Conservation (phyloP, 2,888 invertebrate species). For the Automeris io region DNA sequence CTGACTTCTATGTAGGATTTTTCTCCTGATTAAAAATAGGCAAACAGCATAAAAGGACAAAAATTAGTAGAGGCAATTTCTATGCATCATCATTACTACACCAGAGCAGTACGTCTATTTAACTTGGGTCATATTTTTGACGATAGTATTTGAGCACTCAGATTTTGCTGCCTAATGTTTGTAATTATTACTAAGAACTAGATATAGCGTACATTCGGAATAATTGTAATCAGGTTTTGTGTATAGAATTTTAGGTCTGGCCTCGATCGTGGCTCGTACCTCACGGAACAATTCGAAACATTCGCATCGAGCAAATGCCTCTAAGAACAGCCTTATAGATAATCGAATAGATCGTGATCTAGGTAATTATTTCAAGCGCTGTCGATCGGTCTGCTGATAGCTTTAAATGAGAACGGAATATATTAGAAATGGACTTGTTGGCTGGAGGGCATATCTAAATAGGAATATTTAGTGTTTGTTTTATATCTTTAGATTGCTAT, state of each 20-base stretch:
- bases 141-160: no score
- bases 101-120: no score
- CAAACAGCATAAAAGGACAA: no score
- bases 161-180: no score
- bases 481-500: not conserved
- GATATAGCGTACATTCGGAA: no score
- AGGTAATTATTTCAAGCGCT: slow-evolving; percentile 1
- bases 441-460: not conserved
- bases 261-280: slow-evolving; percentile 23
- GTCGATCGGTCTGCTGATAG: not conserved
- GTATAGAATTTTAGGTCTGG: slow-evolving; percentile 2
- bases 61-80: no score
- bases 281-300: slow-evolving; percentile 34
- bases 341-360: slow-evolving; percentile 2
- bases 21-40: no score
- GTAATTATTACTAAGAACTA: no score
- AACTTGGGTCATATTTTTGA: no score
- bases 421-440: not conserved
- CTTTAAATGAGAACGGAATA: not conserved
- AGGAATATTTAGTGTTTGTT: not conserved
- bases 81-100: no score
- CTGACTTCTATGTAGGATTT: no score
- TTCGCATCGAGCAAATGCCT: slow-evolving; percentile 13
- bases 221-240: not conserved
- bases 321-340: slow-evolving; percentile 1